Conservation (phyloP, 2,888 invertebrate species). For the Scaptomyza tumidula region DNA sequence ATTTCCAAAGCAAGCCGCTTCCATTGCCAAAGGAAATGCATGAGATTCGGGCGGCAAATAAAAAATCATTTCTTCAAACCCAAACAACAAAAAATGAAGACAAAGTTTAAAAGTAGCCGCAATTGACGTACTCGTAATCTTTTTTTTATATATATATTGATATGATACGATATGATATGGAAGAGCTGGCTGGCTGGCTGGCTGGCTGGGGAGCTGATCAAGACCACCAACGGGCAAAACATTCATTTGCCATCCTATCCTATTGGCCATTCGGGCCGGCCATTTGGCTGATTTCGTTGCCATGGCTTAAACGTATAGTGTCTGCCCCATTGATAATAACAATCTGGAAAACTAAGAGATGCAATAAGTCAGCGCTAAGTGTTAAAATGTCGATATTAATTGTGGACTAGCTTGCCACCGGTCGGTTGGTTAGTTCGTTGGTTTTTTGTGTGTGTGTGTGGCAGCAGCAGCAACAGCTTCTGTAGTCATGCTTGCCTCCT, state of each 20-base stretch:
- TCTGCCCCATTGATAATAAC: conserved; percentile 70
- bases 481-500: conserved; percentile 19
- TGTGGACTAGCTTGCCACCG: conserved; percentile 68
- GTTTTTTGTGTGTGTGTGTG: background rate
- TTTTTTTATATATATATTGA: conserved; percentile 28
- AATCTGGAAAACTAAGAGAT: conserved; percentile 76
- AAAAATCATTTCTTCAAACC: conserved; percentile 9
- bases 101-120: conserved; percentile 41
- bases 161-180: conserved; percentile 41
- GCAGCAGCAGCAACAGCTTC: conserved; percentile 13
- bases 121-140: conserved; percentile 50
- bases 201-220: background rate
- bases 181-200: background rate
- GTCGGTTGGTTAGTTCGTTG: background rate
- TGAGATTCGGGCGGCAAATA: conserved; percentile 31
- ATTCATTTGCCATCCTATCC: conserved; percentile 13
- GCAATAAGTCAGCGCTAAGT: conserved; percentile 81
- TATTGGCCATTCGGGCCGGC: conserved; percentile 32
- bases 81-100: conserved; percentile 13
- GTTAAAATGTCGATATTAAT: conserved; percentile 83
- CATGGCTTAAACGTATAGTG: conserved; percentile 57
- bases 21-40: conserved; percentile 46
- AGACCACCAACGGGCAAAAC: conserved; percentile 35
- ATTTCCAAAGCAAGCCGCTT: conserved; percentile 25
- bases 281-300: conserved; percentile 27